phyloP scores from a whole-genome alignment of 2,797 vertebrate species.

The Neopelma chrysocephalum region DNA sequence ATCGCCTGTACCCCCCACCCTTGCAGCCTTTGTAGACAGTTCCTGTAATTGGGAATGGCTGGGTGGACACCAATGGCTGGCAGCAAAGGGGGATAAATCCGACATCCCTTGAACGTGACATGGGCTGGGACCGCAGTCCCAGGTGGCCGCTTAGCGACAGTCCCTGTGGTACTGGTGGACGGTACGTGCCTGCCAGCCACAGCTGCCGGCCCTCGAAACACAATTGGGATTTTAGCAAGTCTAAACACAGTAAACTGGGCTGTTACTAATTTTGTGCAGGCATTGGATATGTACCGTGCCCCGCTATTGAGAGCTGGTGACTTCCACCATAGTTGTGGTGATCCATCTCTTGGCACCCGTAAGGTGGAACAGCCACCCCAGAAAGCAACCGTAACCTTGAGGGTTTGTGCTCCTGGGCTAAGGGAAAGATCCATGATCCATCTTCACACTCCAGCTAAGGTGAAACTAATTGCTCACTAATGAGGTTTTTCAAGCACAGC shows the following conservation, averaged over 20 bases:
- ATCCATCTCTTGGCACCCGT: not conserved
- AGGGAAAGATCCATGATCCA: not conserved
- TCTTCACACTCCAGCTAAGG: not conserved
- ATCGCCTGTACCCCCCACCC: constrained; percentile 50
- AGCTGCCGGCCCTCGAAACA: not conserved
- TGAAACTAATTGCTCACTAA: not conserved
- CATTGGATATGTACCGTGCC: not conserved
- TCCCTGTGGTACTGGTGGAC: constrained; percentile 26
- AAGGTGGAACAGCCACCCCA: not conserved
- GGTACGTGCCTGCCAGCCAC: constrained; percentile 51
- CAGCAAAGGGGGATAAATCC: constrained; percentile 49
- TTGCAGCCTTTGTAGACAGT: constrained; percentile 62
- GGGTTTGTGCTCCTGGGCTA: not conserved
- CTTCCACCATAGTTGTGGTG: not conserved
- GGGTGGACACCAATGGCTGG: constrained; percentile 57
- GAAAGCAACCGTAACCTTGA: not conserved
- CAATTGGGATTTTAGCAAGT: not conserved
- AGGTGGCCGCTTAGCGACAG: constrained; percentile 14
- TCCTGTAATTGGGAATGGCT: constrained; percentile 68
- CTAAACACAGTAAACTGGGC: not conserved
- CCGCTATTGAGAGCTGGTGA: not conserved
- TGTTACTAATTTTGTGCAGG: not conserved
- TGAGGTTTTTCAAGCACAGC: not conserved
- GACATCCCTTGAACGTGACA: constrained; percentile 62
- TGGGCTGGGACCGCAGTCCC: constrained; percentile 43